Conservation (phyloP, 2,797 vertebrate genomes). For the Vipera latastei region DNA sequence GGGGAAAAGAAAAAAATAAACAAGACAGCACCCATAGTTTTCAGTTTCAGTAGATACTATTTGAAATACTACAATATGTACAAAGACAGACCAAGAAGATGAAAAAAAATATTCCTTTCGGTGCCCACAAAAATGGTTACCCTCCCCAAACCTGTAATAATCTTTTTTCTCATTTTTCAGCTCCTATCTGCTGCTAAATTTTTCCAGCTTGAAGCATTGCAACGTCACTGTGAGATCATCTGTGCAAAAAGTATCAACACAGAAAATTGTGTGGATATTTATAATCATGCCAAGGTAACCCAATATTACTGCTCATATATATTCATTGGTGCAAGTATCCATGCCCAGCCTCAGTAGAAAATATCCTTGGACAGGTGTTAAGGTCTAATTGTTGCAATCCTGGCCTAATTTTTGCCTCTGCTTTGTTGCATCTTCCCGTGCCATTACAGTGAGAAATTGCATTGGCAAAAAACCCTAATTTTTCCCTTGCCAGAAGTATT, state of each 20-base stretch:
- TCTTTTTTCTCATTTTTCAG: constrained; percentile 69
- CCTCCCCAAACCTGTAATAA: background rate
- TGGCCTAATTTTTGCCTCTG: background rate
- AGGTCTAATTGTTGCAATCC: background rate
- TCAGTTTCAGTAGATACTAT: constrained; percentile 1
- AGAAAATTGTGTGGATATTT: constrained; percentile 96
- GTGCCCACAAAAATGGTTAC: background rate
- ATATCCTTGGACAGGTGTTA: background rate
- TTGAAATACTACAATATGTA: background rate
- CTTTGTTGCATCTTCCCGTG: background rate
- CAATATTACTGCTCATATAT: background rate
- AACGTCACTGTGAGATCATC: constrained; percentile 99
- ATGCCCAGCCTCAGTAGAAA: background rate
- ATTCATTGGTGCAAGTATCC: background rate
- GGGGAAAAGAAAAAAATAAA: constrained; percentile 4
- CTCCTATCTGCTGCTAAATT: constrained; percentile 97
- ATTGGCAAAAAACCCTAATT: background rate
- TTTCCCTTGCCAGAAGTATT: background rate
- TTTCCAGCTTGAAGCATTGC: constrained; percentile 97
- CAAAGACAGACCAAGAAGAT: background rate
- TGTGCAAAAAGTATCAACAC: constrained; percentile 97
- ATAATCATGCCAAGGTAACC: constrained; percentile 95
- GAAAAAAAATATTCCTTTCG: background rate
- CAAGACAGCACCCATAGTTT: background rate
- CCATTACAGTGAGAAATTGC: background rate